Evolutionary conservation across 1,140 invertebrate genomes (phyloP).

Genomic region (honey bee (Apis mellifera)): Amel_HAv3.1 CM009943.2:9150501-9151000

Average conservation of each 20-base stretch:
- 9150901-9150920: constrained; percentile 13
- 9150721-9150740: not conserved
- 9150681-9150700: too few species aligned
- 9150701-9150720: too few species aligned
- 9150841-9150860: not conserved
- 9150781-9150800: not conserved
- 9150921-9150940: not conserved
- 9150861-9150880: not conserved
- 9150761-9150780: not conserved
- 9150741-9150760: not conserved
- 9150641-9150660: too few species aligned
- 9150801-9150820: not conserved
- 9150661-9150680: too few species aligned
- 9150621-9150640: too few species aligned
- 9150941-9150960: not conserved
- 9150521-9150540: too few species aligned
- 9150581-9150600: too few species aligned
- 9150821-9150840: not conserved
- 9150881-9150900: constrained; percentile 40
- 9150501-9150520: too few species aligned
- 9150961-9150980: not conserved
- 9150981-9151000: not conserved
- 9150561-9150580: too few species aligned
- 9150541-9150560: too few species aligned
- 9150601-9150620: too few species aligned